Evolutionary conservation across 1,140 invertebrate genomes (phyloP).

Genomic region (Heliconius nattereri): DNA sequence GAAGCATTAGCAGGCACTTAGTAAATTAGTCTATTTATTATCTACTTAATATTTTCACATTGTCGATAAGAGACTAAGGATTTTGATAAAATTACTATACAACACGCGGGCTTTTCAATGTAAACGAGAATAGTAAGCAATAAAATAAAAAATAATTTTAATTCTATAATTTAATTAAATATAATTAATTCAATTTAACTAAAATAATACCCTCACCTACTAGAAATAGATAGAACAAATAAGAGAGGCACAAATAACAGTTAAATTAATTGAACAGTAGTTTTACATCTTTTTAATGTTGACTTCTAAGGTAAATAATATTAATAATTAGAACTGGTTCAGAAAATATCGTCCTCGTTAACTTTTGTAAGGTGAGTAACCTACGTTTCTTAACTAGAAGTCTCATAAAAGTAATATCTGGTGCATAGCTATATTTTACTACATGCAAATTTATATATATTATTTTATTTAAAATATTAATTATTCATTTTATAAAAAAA

Average conservation of each 20-base stretch:
- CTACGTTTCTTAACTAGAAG: background rate
- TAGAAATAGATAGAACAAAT: no score
- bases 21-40: background rate
- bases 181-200: background rate
- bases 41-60: background rate
- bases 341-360: background rate
- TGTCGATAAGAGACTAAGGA: background rate
- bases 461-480: no score
- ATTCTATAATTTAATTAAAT: no score
- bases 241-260: no score
- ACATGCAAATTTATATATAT: no score
- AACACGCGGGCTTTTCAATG: no score
- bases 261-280: no score
- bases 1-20: background rate
- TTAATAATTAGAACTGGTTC: background rate
- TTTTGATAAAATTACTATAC: background rate
- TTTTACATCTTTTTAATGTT: background rate
- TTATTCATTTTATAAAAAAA: no score
- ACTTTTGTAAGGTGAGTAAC: background rate
- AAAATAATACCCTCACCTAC: background rate
- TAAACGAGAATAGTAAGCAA: background rate
- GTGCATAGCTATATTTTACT: no score
- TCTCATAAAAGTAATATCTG: background rate
- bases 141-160: background rate
- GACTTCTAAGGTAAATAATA: background rate